Evolutionary conservation across 1,140 invertebrate species (phyloP).

Genomic region (Penaeus vannamei): DNA sequence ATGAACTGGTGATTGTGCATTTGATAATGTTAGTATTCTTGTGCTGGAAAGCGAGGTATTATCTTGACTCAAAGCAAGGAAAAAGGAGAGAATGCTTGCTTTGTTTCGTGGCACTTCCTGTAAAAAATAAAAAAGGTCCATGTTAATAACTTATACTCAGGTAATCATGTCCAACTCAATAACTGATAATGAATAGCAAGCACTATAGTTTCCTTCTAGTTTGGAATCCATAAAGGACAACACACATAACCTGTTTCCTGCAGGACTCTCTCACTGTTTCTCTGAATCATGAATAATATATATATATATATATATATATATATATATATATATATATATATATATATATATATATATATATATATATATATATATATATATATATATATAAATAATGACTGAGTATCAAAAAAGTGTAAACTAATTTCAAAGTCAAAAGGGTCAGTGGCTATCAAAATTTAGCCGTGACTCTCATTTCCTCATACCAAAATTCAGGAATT

Average conservation of each 20-base stretch:
- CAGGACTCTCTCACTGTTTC: not conserved
- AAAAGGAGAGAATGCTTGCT: conserved; percentile 58
- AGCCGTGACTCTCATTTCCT: no score
- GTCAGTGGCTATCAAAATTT: no score
- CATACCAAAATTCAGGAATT: no score
- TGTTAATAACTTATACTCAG: not conserved
- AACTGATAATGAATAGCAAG: not conserved
- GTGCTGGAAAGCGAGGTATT: not conserved
- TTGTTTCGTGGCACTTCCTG: conserved; percentile 63
- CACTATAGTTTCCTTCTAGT: not conserved
- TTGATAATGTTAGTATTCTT: not conserved
- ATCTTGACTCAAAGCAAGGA: conserved; percentile 60
- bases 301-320: no score
- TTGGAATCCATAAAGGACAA: conserved; percentile 16
- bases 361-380: no score
- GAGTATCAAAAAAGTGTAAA: no score
- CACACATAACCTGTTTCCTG: not conserved
- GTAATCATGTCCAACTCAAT: not conserved
- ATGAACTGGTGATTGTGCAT: conserved; percentile 1
- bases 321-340: no score
- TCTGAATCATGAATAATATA: not conserved
- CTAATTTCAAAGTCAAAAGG: no score
- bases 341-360: no score
- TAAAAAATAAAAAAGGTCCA: not conserved
- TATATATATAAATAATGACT: no score